phyloP scores from a whole-genome alignment of 2,797 vertebrate species.

The Lophotriccus pileatus region DNA sequence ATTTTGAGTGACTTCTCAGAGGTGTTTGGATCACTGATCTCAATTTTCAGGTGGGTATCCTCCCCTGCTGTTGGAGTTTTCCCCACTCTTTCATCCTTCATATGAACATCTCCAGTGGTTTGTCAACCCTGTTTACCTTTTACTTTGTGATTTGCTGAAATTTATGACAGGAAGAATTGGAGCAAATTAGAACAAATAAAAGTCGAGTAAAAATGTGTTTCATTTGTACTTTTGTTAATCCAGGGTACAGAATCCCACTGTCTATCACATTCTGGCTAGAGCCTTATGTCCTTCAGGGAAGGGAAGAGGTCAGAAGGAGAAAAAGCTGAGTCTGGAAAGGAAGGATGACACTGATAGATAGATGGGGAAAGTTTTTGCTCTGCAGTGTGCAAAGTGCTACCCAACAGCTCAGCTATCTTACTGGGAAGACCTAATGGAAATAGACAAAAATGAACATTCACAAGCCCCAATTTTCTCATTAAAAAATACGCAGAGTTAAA shows the following conservation, averaged over 20 bases:
- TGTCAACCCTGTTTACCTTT: background rate
- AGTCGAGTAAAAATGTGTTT: background rate
- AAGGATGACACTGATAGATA: background rate
- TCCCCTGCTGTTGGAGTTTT: background rate
- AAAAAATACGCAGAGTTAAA: constrained; percentile 23
- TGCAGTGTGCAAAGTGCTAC: constrained; percentile 1
- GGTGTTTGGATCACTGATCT: background rate
- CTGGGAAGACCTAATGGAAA: constrained; percentile 38
- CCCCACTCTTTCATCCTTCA: background rate
- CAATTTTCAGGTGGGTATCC: background rate
- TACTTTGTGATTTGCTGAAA: background rate
- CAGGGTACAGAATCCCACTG: background rate
- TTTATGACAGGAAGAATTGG: background rate
- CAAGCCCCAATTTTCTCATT: constrained; percentile 57
- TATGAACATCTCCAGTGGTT: background rate
- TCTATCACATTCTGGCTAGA: background rate
- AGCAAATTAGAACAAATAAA: background rate
- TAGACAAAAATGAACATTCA: constrained; percentile 39
- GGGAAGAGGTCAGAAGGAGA: background rate
- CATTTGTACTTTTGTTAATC: background rate
- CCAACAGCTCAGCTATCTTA: background rate
- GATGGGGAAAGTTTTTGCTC: constrained; percentile 15
- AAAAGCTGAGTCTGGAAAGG: background rate
- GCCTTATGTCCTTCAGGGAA: background rate
- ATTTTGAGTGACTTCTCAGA: background rate